Evolutionary conservation across 2,113 vertebrate species (phyloP), one percentile per base, ranked within the genome.

Genomic region (Tyrannus savana): DNA sequence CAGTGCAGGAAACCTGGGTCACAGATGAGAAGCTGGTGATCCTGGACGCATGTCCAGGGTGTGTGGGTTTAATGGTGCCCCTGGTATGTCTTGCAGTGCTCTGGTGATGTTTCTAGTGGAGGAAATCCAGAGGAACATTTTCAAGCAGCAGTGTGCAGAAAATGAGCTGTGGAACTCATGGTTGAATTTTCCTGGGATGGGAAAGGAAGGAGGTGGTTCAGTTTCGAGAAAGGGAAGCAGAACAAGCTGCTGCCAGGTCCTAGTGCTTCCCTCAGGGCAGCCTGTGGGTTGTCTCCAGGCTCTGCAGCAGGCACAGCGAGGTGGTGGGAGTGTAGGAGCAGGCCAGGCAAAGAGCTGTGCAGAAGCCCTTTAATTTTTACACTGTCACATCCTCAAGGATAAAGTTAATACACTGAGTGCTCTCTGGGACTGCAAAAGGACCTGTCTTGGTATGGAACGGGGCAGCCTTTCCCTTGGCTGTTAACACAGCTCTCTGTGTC

Each of bases 131-230:
- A 98, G 97, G 91, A 99, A 99, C 95, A 98, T 99, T 89, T 99
- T 98, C 96, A 99, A 99, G 94, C 99, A 99, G 58, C 98, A 98
- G 63, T 99, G 94, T 35, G 55, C 99, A 63, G 99, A 99, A 95
- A 98, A 98, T 44, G 98, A 99, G 67, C 97, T 99, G 39, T 98
- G 98, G 97, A 98, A 95, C 94, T 98, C 98, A 83, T 50, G 79
- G 39, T n/a, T 59, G 24, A 39, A 21, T 53, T 73, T 68, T 59
- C 50, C 35, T 68, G 53, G 71, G 33, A 10, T 52, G 76, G 42
- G 71, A 44, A 39, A 14, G 44, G 74, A 58, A 60, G 58, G 62
- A n/a, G 44, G 2, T 4, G 14, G 39, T n/a, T 15, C 24, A 24
- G 23, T 12, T 76, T 44, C 56, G 28, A 63, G 9, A 33, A 53